Evolutionary conservation across 1,140 invertebrate genomes (phyloP).

Genomic region (Drosophila micromelanica): DNA sequence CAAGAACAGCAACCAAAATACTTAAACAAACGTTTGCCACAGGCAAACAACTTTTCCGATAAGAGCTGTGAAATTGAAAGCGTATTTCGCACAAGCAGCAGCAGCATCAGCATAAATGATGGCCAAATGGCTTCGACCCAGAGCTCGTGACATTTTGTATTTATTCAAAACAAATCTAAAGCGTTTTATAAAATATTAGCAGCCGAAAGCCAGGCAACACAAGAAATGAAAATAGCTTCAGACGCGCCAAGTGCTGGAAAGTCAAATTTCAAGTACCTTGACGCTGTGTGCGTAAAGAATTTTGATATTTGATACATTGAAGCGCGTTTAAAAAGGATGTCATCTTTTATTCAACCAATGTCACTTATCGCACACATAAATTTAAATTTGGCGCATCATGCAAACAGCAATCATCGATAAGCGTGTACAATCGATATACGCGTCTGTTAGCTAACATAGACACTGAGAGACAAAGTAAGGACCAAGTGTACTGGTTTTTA

Average conservation of each 20-base stretch:
- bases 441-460: background rate
- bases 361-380: background rate
- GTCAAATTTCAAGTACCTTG: slow-evolving; percentile 3
- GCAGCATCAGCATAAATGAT: slow-evolving; percentile 10
- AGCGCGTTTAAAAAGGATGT: slow-evolving; percentile 7
- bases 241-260: slow-evolving; percentile 9
- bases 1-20: slow-evolving; percentile 27
- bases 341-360: background rate
- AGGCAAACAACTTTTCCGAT: slow-evolving; percentile 40
- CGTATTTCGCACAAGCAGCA: slow-evolving; percentile 12
- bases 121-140: slow-evolving; percentile 14
- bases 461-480: background rate
- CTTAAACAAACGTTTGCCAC: slow-evolving; percentile 58
- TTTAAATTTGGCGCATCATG: slow-evolving; percentile 6
- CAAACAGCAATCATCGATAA: background rate
- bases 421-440: background rate
- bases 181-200: slow-evolving; percentile 45
- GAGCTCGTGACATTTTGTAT: slow-evolving; percentile 27
- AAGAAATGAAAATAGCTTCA: slow-evolving; percentile 16
- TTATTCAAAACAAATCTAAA: slow-evolving; percentile 52
- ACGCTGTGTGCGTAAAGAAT: background rate
- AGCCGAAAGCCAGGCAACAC: background rate
- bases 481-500: background rate
- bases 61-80: background rate
- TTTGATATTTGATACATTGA: slow-evolving; percentile 19